These are phyloP conservation scores for Peromyscus eremicus DNA, from an alignment of 2,797 vertebrate species.

Conservation along the genomic window DNA sequence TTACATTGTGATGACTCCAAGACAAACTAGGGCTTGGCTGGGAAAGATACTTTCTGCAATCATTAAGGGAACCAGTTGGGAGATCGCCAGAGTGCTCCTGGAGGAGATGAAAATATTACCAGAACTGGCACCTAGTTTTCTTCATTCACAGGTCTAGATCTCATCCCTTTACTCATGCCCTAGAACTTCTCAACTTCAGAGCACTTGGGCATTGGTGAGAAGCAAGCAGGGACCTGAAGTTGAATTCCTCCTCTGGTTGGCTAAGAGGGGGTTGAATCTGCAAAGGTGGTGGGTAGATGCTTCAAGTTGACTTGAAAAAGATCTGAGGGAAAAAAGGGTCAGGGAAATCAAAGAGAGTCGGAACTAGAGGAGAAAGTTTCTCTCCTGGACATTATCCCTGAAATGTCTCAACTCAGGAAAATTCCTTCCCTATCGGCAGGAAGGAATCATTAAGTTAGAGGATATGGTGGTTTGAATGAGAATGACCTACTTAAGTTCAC, in stretches of 20 bases:
- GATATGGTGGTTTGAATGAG: not conserved
- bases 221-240: not conserved
- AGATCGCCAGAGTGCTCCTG: not conserved
- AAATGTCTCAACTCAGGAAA: not conserved
- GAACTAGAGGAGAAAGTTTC: not conserved
- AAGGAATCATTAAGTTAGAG: conserved; percentile 24
- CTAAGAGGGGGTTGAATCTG: not conserved
- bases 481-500: not conserved
- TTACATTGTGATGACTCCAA: conserved; percentile 5
- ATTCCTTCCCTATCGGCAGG: not conserved
- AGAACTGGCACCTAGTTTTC: not conserved
- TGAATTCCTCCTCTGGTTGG: not conserved
- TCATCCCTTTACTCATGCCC: not conserved
- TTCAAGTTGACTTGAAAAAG: not conserved
- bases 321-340: not conserved
- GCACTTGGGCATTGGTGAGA: not conserved
- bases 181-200: not conserved
- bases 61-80: conserved; percentile 13
- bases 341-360: not conserved
- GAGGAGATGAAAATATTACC: not conserved
- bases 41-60: conserved; percentile 10
- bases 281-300: not conserved
- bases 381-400: not conserved
- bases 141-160: not conserved
- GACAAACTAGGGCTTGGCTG: conserved; percentile 34